Evolutionary conservation across 2,113 vertebrate species (phyloP).

Genomic region (Dasyurus viverrinus): DNA sequence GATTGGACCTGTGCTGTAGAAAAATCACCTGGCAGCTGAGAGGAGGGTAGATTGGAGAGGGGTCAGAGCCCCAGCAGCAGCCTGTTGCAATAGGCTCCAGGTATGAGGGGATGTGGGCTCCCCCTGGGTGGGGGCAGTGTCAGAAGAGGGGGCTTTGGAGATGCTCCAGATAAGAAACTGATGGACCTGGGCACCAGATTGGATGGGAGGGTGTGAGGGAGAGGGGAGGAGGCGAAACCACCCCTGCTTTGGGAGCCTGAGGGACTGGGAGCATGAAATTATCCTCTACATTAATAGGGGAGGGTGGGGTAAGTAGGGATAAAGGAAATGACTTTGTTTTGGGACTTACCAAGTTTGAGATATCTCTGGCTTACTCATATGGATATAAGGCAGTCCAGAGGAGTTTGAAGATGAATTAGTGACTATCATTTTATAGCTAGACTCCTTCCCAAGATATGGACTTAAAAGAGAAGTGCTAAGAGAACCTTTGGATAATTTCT

Average conservation of each 20-base stretch:
- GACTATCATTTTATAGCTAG: not conserved
- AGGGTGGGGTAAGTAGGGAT: not conserved
- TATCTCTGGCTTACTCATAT: not conserved
- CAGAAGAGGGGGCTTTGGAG: not conserved
- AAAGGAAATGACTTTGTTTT: not conserved
- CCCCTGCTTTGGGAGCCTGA: not conserved
- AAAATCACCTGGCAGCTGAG: not conserved
- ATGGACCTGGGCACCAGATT: not conserved
- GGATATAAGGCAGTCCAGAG: not conserved
- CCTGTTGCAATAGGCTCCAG: not conserved
- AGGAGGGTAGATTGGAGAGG: not conserved
- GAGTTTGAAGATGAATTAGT: not conserved
- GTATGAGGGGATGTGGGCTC: not conserved
- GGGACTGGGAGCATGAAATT: not conserved
- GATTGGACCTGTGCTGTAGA: not conserved
- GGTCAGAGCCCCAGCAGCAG: not conserved
- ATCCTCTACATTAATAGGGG: not conserved
- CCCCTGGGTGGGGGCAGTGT: not conserved
- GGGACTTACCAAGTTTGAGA: not conserved
- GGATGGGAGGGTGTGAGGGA: not conserved
- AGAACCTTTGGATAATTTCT: constrained; percentile 25
- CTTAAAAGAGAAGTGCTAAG: not conserved
- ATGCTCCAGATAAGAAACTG: not conserved
- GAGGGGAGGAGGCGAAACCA: not conserved
- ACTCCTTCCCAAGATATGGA: not conserved